Conservation (phyloP, 1,140 invertebrate species). For the Drosophila pallidifrons region DNA sequence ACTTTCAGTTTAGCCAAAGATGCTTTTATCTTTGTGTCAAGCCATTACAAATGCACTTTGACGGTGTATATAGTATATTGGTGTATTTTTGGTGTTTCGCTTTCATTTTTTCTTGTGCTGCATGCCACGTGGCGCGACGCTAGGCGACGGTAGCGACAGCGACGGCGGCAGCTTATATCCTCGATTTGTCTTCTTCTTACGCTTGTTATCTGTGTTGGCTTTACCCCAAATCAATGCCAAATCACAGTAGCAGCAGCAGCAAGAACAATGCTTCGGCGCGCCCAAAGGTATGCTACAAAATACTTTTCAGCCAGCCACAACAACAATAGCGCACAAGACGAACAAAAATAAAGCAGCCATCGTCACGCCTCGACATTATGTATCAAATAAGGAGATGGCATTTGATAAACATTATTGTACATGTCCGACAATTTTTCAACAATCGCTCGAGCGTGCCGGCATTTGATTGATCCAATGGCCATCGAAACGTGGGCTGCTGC, state of each 20-base stretch:
- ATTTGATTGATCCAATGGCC: constrained; percentile 73
- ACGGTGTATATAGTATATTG: constrained; percentile 20
- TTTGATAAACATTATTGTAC: constrained; percentile 82
- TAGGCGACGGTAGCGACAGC: no score
- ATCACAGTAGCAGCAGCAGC: constrained; percentile 12
- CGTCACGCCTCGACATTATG: constrained; percentile 43
- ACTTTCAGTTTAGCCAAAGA: constrained; percentile 31
- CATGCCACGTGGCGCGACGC: constrained; percentile 36
- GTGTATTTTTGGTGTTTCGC: neutral
- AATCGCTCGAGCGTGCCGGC: constrained; percentile 71
- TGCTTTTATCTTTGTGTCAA: constrained; percentile 66
- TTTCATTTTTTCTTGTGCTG: constrained; percentile 4
- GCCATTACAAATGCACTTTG: constrained; percentile 74
- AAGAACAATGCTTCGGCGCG: neutral
- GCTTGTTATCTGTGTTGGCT: constrained; percentile 40
- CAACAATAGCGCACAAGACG: constrained; percentile 7
- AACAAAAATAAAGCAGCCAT: constrained; percentile 11
- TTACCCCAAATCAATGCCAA: constrained; percentile 40
- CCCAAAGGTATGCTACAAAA: constrained; percentile 34
- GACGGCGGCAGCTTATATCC: constrained; percentile 24
- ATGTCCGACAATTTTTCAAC: constrained; percentile 81
- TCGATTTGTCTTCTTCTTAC: constrained; percentile 11
- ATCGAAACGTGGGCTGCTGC: neutral
- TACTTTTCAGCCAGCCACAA: constrained; percentile 6
- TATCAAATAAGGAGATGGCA: constrained; percentile 61